These are phyloP conservation scores for Solenopsis invicta DNA, from an alignment of 1,140 invertebrate genomes.

Conservation along the genomic window DNA sequence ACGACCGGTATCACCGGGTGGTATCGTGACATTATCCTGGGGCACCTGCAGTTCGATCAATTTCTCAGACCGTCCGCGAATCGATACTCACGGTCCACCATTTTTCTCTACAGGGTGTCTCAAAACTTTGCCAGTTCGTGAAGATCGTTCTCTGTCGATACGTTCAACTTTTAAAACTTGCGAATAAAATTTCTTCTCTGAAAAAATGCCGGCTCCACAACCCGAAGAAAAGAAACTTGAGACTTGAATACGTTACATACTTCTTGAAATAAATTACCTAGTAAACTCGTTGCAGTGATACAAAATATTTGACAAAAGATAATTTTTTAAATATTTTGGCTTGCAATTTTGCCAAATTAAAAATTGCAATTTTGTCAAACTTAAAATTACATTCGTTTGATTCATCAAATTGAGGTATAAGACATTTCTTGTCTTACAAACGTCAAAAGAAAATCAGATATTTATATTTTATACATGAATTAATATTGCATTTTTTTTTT, in stretches of 20 bases:
- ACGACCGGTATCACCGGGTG: conserved; percentile 69
- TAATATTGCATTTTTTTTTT: conserved; percentile 13
- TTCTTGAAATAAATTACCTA: background rate
- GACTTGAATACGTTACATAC: background rate
- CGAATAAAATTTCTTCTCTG: background rate
- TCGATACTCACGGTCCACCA: conserved; percentile 62
- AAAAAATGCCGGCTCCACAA: background rate
- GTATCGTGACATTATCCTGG: conserved; percentile 72
- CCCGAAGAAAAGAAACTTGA: background rate
- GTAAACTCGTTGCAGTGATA: background rate
- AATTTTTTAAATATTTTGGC: background rate
- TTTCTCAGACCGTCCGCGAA: conserved; percentile 73
- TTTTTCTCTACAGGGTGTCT: conserved; percentile 63
- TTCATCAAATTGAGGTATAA: background rate
- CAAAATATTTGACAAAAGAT: background rate
- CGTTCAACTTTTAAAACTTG: background rate
- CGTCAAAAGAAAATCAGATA: background rate
- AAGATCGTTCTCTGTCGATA: background rate
- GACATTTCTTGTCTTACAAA: background rate
- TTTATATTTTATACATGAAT: background rate
- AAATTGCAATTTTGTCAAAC: background rate
- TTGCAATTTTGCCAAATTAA: background rate
- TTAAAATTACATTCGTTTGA: background rate
- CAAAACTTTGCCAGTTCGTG: background rate
- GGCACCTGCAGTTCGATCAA: conserved; percentile 85